A percentile compares a stretch with the other conserved stretches of the same genome.
Conservation (phyloP, 2,797 vertebrate genomes). For the Trachurus trachurus region DNA sequence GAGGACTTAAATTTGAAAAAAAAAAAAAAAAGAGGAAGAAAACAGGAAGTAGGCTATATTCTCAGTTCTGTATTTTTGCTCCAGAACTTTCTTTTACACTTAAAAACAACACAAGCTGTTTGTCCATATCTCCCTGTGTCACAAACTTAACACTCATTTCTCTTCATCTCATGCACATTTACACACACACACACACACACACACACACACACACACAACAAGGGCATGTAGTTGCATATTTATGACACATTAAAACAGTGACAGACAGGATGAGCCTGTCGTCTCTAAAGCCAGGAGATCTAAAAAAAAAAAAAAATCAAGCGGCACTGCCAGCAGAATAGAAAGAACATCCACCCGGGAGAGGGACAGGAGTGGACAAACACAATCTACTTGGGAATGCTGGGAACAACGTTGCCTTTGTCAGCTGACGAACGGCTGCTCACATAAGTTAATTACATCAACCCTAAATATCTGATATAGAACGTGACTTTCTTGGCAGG, state of each 20-base stretch:
- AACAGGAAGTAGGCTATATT: conserved; percentile 25
- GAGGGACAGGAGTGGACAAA: conserved; percentile 47
- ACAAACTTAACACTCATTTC: conserved; percentile 36
- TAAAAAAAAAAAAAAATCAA: conserved; percentile 22
- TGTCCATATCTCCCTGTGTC: conserved; percentile 15
- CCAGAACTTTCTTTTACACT: conserved; percentile 34
- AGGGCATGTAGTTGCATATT: conserved; percentile 81
- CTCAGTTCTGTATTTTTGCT: conserved; percentile 27
- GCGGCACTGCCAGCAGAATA: background rate
- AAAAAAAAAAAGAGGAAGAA: background rate
- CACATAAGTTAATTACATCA: conserved; percentile 28
- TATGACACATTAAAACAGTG: conserved; percentile 72
- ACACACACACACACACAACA: background rate
- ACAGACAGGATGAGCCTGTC: conserved; percentile 63
- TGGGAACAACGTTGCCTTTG: conserved; percentile 9
- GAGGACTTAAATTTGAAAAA: too few species aligned
- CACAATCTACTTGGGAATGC: conserved; percentile 49
- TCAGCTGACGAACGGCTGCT: conserved; percentile 35
- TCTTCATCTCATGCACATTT: background rate
- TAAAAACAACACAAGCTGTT: conserved; percentile 56
- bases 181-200: background rate
- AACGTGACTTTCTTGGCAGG: background rate
- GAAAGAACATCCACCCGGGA: conserved; percentile 11
- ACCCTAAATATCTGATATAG: background rate
- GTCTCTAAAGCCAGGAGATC: conserved; percentile 59